Conservation (phyloP, 2,888 invertebrate species). For the Nomada ruficornis region DNA sequence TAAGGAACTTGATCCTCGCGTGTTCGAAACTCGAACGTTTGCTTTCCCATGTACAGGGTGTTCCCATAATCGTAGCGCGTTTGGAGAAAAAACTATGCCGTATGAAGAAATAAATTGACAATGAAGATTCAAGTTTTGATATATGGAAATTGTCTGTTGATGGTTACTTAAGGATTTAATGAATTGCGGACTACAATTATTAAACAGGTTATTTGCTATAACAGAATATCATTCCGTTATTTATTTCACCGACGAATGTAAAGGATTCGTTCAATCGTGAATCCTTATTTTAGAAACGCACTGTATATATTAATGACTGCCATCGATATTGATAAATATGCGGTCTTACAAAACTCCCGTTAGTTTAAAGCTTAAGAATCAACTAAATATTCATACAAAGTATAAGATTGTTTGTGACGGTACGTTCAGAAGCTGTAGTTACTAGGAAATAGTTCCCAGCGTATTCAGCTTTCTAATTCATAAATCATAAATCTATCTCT, state of each 20-base stretch:
- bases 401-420: background rate
- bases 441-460: background rate
- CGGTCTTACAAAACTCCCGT: background rate
- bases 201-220: too few relatives aligned
- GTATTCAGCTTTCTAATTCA: slow-evolving; percentile 24
- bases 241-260: too few relatives aligned
- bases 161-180: too few relatives aligned
- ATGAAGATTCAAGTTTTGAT: too few relatives aligned
- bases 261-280: too few relatives aligned
- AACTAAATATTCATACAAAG: background rate
- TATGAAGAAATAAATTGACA: too few relatives aligned
- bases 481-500: slow-evolving; percentile 17
- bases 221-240: too few relatives aligned
- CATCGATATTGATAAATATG: background rate
- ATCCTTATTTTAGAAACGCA: too few relatives aligned
- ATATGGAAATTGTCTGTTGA: too few relatives aligned
- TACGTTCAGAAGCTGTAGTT: background rate
- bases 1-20: slow-evolving; percentile 11
- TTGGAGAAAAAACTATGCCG: background rate
- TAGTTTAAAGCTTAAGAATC: background rate
- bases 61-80: background rate
- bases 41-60: background rate
- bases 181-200: too few relatives aligned
- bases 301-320: background rate
- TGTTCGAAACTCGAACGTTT: slow-evolving; percentile 13